Evolutionary conservation across 2,888 invertebrate species (phyloP).

Genomic region (Troides oblongomaculatus): DNA sequence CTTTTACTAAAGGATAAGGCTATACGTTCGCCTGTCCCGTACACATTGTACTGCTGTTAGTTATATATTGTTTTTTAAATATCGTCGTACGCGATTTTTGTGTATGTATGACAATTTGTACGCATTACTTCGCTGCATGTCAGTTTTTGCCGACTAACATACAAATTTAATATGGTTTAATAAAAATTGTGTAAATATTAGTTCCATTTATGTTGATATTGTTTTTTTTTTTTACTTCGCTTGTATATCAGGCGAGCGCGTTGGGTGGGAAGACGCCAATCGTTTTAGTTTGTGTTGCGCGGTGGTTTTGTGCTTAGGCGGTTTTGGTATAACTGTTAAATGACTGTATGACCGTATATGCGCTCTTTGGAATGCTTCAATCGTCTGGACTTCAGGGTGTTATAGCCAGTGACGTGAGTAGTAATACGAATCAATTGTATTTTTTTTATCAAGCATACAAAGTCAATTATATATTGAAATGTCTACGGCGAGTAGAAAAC

Average conservation of each 20-base stretch:
- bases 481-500: neutral
- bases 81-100: neutral
- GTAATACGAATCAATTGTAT: neutral
- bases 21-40: neutral
- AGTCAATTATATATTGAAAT: neutral
- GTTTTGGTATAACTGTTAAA: constrained; percentile 9
- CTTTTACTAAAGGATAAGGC: constrained; percentile 6
- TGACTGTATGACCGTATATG: constrained; percentile 1
- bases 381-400: constrained; percentile 9
- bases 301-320: constrained; percentile 32
- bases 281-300: constrained; percentile 33
- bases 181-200: constrained; percentile 47
- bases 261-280: constrained; percentile 32
- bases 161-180: constrained; percentile 26
- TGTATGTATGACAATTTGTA: neutral
- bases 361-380: constrained; percentile 17
- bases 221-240: constrained; percentile 39
- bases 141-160: constrained; percentile 19
- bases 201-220: constrained; percentile 49
- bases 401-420: constrained; percentile 3
- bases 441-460: neutral
- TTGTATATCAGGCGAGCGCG: constrained; percentile 39
- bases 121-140: constrained; percentile 18
- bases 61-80: too few species aligned
- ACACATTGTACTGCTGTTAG: neutral